These are phyloP conservation scores for Loriculus beryllinus DNA, from an alignment of 2,797 vertebrate genomes.

Conservation along the genomic window DNA sequence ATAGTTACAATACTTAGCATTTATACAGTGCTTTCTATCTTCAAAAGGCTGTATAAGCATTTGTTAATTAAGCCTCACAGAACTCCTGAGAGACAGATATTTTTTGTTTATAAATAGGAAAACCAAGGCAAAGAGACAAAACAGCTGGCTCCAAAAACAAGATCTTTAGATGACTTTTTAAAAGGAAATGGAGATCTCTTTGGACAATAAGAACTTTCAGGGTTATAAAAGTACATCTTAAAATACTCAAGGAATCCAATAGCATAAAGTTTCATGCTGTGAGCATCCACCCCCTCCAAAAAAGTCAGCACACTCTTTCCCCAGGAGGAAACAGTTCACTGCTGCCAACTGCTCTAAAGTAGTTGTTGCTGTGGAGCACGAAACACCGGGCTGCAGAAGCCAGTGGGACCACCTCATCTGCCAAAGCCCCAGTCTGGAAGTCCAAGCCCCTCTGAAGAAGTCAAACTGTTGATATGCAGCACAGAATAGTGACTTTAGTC, in stretches of 20 bases:
- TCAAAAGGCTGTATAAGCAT: constrained; percentile 27
- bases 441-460: neutral
- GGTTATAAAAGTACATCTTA: neutral
- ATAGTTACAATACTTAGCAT: constrained; percentile 2
- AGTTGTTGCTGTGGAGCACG: accelerated
- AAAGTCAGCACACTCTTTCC: neutral
- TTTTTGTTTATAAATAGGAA: neutral
- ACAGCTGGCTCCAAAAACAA: neutral
- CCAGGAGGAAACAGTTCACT: neutral
- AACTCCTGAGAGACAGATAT: neutral
- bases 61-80: constrained; percentile 9
- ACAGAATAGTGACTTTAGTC: neutral
- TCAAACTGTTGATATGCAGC: neutral
- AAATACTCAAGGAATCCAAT: neutral
- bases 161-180: neutral
- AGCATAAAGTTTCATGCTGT: neutral
- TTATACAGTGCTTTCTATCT: neutral
- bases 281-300: neutral
- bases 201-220: neutral
- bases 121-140: neutral
- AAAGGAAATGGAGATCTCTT: neutral
- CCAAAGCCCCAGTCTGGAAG: neutral
- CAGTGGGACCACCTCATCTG: neutral
- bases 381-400: neutral
- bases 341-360: neutral